phyloP scores from a whole-genome alignment of 2,888 invertebrate species.

The Nomada fucata region DNA sequence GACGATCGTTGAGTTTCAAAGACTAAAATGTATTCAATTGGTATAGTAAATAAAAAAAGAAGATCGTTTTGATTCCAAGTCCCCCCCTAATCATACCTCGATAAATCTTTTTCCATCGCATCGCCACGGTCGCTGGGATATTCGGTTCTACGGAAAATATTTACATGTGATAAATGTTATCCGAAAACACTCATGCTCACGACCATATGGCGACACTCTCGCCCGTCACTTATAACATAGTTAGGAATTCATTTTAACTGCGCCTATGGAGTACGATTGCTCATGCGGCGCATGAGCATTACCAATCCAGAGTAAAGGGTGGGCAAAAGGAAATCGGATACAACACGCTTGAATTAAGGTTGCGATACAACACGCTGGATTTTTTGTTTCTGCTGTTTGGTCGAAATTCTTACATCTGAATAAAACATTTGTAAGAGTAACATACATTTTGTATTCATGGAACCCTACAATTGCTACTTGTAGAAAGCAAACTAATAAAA shows the following conservation, averaged over 20 bases:
- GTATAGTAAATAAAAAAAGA: neutral
- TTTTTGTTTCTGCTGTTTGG: neutral
- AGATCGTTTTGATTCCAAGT: conserved; percentile 2
- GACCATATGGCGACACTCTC: conserved; percentile 63
- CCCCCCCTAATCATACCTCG: conserved; percentile 52
- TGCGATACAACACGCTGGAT: conserved; percentile 32
- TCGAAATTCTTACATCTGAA: neutral
- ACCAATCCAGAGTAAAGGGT: conserved; percentile 49
- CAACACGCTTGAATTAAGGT: conserved; percentile 49
- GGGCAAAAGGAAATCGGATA: conserved; percentile 65
- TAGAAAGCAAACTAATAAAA: neutral
- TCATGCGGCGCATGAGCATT: conserved; percentile 67
- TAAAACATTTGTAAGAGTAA: neutral
- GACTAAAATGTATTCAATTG: neutral
- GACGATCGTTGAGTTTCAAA: neutral
- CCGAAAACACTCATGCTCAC: conserved; percentile 65
- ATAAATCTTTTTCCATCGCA: conserved; percentile 55
- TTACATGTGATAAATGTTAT: conserved; percentile 65
- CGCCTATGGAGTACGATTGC: conserved; percentile 61
- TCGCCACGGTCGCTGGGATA: conserved; percentile 45
- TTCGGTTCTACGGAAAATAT: conserved; percentile 63
- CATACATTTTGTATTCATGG: neutral
- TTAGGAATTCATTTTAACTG: conserved; percentile 67
- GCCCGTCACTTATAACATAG: conserved; percentile 52
- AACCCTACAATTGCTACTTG: neutral